Base-by-base conservation (phyloP, 2,797 vertebrate genomes). In the Tauraco hartlaubi region DNA sequence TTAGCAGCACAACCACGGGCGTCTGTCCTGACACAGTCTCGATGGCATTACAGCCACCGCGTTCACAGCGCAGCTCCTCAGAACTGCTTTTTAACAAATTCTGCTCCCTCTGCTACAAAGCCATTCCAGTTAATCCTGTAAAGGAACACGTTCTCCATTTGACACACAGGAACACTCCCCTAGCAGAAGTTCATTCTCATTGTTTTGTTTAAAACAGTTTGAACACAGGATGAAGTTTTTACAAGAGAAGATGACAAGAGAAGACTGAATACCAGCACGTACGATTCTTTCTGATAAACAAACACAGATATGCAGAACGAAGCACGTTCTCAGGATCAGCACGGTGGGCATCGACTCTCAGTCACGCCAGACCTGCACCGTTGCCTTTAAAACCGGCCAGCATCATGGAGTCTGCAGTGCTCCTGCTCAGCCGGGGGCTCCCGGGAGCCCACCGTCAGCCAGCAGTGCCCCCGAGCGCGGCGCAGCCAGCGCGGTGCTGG, bases 1-100 rank as follows among this genome's bases (percentile, higher is more conserved):
- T 58, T 33, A 11, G 19, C 33, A 66, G 71, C 18, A 71, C 4
- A 48, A 13, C 19, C 44, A 51, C 2, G 7, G 8, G 12, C 6
- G 29, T 25, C 29, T 22, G 19, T 31, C 49, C 75, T 0, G 0
- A 16, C 19, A 8, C 33, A 6, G 58, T 16, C 39, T 19, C 77
- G 3, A 2, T 2, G 31, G 44, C 41, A 7, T 15, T 21, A 16
- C 49, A 56, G 66, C 0, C 2, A 61, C 12, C 0, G 9, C 5
- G 1, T 25, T 41, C 63, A 21, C 35, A 26, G 73, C 23, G 2
- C 55, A 66, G 56, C 11, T 49, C 81, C 92, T 26, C 5, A 33
- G 43, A 59, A 33, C 56, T 29, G 46, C 71, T 87, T 35, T 19
- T 31, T 8, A 66, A 52, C 2, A 73, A 87, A 52, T 12, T 48